Conservation (phyloP, 2,113 vertebrate species). For the Probosciger aterrimus region DNA sequence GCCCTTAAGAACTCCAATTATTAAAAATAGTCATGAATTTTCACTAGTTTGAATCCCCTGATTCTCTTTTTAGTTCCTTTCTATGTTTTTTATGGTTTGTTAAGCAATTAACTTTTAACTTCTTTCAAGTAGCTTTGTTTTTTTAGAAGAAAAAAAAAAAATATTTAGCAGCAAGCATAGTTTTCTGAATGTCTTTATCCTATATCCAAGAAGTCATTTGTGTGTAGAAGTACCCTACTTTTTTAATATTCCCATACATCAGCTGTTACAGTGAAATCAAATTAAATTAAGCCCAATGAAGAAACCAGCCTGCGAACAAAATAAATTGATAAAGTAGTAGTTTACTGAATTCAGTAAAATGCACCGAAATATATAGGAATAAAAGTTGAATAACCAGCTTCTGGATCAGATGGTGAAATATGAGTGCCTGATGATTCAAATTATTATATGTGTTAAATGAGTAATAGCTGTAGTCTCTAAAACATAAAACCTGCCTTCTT, state of each 20-base stretch:
- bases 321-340: not conserved
- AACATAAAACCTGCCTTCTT: not conserved
- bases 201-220: not conserved
- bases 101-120: conserved; percentile 60
- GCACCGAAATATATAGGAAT: not conserved
- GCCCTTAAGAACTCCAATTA: conserved; percentile 50
- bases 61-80: conserved; percentile 15
- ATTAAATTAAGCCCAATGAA: conserved; percentile 46
- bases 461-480: not conserved
- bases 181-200: conserved; percentile 3
- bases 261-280: conserved; percentile 25
- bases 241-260: conserved; percentile 13
- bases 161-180: not conserved
- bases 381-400: conserved; percentile 20
- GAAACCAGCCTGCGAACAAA: conserved; percentile 17
- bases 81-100: conserved; percentile 40
- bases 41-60: not conserved
- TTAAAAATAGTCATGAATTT: conserved; percentile 38
- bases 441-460: conserved; percentile 29
- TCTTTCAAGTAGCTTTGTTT: conserved; percentile 56
- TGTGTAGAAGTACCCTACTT: conserved; percentile 20
- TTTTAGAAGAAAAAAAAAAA: conserved; percentile 9
- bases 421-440: not conserved
- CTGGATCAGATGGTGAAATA: conserved; percentile 7
- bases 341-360: conserved; percentile 10